Conservation (phyloP, 2,888 invertebrate genomes). For the Candidula unifasciata region DNA sequence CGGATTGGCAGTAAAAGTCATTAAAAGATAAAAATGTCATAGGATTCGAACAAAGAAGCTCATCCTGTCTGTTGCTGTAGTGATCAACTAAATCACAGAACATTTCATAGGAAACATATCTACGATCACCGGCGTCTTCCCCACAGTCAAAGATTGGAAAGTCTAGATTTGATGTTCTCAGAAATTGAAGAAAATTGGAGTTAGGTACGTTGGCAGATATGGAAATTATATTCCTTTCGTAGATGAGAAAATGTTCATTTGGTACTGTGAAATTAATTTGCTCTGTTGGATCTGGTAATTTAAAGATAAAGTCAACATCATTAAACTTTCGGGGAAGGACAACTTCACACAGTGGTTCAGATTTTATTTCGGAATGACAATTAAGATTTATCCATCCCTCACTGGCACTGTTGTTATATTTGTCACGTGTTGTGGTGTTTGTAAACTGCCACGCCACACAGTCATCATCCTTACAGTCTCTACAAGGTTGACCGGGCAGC, state of each 20-base stretch:
- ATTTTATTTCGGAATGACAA: background rate
- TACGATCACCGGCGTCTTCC: background rate
- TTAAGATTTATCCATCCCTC: background rate
- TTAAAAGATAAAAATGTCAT: no score
- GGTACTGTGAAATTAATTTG: background rate
- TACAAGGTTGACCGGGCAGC: background rate
- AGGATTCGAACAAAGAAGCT: background rate
- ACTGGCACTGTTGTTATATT: no score
- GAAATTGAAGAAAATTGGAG: background rate
- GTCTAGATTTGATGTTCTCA: background rate
- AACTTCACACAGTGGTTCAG: background rate
- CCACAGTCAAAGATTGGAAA: slow-evolving; percentile 16
- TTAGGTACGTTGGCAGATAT: background rate
- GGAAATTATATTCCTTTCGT: background rate
- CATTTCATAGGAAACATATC: slow-evolving; percentile 3
- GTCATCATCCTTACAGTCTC: background rate
- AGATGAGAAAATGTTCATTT: background rate
- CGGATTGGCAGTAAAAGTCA: no score
- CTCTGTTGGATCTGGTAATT: background rate
- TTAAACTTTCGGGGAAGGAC: background rate
- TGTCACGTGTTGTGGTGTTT: background rate
- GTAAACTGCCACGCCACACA: background rate
- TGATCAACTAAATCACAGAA: slow-evolving; percentile 16
- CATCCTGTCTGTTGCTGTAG: slow-evolving; percentile 6
- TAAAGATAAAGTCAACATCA: background rate